Percentiles rank a stretch among this genome's conserved stretches.
Evolutionary conservation across 1,140 invertebrate genomes (phyloP).

Genomic region (Triops longicaudatus): DNA sequence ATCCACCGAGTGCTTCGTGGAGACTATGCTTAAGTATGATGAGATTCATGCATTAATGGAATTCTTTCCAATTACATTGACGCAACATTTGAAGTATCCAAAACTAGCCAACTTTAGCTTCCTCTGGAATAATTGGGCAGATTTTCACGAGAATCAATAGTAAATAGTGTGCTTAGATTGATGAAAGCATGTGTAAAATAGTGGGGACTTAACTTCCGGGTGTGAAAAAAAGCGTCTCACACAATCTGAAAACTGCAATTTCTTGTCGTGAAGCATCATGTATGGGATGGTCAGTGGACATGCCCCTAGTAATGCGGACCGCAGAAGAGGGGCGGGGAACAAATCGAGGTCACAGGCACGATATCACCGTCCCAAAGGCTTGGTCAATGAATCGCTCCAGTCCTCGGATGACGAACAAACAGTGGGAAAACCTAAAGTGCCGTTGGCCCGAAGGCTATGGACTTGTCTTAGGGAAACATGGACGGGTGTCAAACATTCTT

Average conservation of each 20-base stretch:
- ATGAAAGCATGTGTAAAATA: neutral
- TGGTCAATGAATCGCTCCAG: neutral
- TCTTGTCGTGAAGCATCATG: neutral
- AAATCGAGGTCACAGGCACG: neutral
- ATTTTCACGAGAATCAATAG: too few species aligned
- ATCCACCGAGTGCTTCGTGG: too few species aligned
- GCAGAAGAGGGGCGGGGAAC: neutral
- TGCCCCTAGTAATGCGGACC: neutral
- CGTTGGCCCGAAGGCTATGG: slow-evolving; percentile 17
- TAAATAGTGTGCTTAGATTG: too few species aligned
- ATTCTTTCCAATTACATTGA: too few species aligned
- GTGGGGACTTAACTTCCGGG: neutral
- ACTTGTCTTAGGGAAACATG: slow-evolving; percentile 21
- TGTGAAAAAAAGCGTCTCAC: neutral
- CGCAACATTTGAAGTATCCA: too few species aligned
- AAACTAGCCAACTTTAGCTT: too few species aligned
- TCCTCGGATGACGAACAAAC: neutral
- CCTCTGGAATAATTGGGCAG: too few species aligned
- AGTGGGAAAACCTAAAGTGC: neutral
- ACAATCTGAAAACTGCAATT: neutral
- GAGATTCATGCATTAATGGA: too few species aligned
- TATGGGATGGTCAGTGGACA: neutral
- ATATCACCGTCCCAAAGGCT: neutral
- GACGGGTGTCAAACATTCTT: slow-evolving; percentile 22
- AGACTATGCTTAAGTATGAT: too few species aligned